These are phyloP conservation scores for Coptodon bakossiorum DNA, from an alignment of 2,113 vertebrate species.

Conservation along the genomic window DNA sequence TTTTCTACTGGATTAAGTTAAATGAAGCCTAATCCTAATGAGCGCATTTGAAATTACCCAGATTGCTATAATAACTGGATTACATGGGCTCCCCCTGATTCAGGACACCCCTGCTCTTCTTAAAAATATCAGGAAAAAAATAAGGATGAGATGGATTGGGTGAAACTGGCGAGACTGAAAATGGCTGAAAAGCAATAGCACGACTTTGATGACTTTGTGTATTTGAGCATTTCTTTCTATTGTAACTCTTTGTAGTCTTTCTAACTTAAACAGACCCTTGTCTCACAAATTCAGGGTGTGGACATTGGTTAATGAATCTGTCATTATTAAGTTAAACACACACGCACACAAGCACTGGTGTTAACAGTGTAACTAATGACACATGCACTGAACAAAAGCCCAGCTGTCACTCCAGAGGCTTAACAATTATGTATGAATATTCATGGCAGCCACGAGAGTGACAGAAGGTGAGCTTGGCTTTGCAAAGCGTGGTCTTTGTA, in stretches of 20 bases:
- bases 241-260: background rate
- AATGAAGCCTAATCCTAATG: conserved; percentile 53
- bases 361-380: conserved; percentile 35
- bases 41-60: conserved; percentile 46
- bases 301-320: background rate
- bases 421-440: conserved; percentile 53
- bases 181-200: background rate
- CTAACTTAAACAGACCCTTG: background rate
- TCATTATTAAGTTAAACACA: background rate
- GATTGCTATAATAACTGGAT: conserved; percentile 56
- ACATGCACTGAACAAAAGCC: conserved; percentile 44
- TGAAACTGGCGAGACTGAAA: background rate
- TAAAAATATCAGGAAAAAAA: background rate
- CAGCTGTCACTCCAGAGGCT: conserved; percentile 51
- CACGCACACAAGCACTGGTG: background rate
- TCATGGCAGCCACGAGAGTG: conserved; percentile 6
- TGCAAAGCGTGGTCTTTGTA: background rate
- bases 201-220: background rate
- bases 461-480: conserved; percentile 35
- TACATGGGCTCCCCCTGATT: conserved; percentile 1
- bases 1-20: conserved; percentile 42
- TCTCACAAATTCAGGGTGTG: background rate
- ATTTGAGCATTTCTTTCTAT: background rate
- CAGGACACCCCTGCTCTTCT: background rate
- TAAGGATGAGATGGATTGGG: background rate